Base-by-base conservation (phyloP, 2,113 vertebrate species). In the Falco punctatus region DNA sequence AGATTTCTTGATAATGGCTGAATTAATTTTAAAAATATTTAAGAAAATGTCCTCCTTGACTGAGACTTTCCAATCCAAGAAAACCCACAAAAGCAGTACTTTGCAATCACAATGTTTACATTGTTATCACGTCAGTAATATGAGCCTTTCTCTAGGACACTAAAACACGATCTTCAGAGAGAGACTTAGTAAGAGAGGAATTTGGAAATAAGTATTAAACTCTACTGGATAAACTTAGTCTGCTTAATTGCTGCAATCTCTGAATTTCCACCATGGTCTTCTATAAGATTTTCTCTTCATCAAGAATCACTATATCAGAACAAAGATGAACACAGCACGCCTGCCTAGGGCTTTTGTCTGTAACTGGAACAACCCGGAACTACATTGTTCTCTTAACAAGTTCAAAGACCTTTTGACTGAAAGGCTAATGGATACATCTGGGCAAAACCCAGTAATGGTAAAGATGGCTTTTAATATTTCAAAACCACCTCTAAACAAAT, bases 11-110 rank as follows among this genome's bases (percentile, higher is more conserved):
- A 93, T 95, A 95, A 90, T 94, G 74, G 81, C 23, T 88, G 75
- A 93, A 97, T 96, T 96, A 96, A 90, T 97, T 92, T 94, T n/a
- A 82, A 94, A 93, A 88, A 79, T 91, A 87, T 92, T 95, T 94
- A 89, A 92, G 77, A 92, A 91, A 94, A 82, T 2, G 7, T 87
- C 46, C n/a, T 78, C 46, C 79, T 86, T 78, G 59, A 65, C 72
- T 86, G 51, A 92, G 85, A 82, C 52, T 74, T 89, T 90, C 69
- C 65, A 94, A 88, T 75, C 42, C 83, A 95, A 91, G 87, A 91
- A 97, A 97, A 97, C 20, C 86, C 95, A 92, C 95, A 95, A 95
- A 96, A 67, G 64, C 64, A 86, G 26, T 81, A 90, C 75, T 96
- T 86, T 85, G 40, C 62, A 80, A 95, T 91, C 78, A 88, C 40